Base-by-base conservation (phyloP, 2,797 vertebrate genomes). In the Oophaga sylvatica region DNA sequence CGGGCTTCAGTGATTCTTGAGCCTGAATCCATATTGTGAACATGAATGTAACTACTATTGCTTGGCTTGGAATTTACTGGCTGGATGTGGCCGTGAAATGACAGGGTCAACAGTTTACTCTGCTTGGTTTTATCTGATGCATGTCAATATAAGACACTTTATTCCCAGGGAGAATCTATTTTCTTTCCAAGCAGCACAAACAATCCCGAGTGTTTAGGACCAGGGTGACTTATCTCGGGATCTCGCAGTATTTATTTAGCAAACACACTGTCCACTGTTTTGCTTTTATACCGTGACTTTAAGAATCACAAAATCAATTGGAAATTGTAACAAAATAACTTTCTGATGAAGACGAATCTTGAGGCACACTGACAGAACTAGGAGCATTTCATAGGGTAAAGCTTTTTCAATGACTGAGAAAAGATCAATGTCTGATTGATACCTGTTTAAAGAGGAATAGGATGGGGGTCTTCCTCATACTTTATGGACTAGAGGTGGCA, bases 251-350 rank as follows among this genome's bases (percentile, higher is more conserved):
- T 81, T 81, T 87, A 87, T 82, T 80, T 68, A 35, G 68, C 65
- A 75, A 53, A 63, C 68, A 63, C 57, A 11, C 22, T 60, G 56
- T 41, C 57, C 31, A 4, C 56, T 7, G 78, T 29, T 16, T 35
- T 6, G 20, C 31, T 57, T 71, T 35, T 4, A 45, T 71, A 71
- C 15, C n/a, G 29, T 62, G 56, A 86, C 84, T 86, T 80, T 19
- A 62, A 17, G 22, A 81, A 87, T 81, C 85, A 73, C 56, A 75
- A 80, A 81, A 87, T 87, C 86, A 75, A 75, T 77, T 19, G 67
- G 20, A 57, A 41, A 80, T 35, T 29, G 53, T 20, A 79, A 80
- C 41, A 70, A 79, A 70, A 71, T 80, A n/a, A 84, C 63, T 48
- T 88, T 67, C 29, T 35, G 59, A 68, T 48, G 62, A 63, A 88